These are phyloP conservation scores for Nasonia oneida DNA, from an alignment of 2,888 invertebrate species.

Conservation along the genomic window DNA sequence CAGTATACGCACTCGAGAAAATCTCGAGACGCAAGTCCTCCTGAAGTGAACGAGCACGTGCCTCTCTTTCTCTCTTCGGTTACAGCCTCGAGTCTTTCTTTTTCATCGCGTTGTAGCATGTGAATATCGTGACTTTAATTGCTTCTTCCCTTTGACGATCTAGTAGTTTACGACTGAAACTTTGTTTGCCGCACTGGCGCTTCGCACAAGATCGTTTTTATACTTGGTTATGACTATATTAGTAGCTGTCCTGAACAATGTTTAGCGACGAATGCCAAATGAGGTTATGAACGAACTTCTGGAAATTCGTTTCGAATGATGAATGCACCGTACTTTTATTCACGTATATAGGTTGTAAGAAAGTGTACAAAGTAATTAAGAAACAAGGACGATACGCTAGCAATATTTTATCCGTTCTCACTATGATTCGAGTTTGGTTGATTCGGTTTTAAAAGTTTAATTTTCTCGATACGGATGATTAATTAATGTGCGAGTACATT, in stretches of 20 bases:
- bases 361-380: conserved; percentile 25
- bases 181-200: background rate
- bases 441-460: background rate
- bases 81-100: background rate
- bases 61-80: background rate
- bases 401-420: background rate
- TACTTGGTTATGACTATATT: background rate
- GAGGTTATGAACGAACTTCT: conserved; percentile 32
- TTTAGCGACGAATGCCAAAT: conserved; percentile 45
- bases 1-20: background rate
- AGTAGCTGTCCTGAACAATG: background rate
- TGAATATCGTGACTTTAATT: background rate
- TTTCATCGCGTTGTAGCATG: background rate
- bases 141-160: background rate
- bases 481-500: background rate
- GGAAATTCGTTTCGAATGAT: conserved; percentile 18
- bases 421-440: background rate
- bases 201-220: background rate
- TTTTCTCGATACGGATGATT: background rate
- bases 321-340: conserved; percentile 17
- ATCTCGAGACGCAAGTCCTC: background rate
- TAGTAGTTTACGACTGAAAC: background rate
- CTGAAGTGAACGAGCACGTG: background rate
- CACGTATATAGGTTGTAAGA: background rate
- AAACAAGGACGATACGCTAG: background rate